These are phyloP conservation scores for Benthosema pterotum DNA, from an alignment of 2,797 vertebrate species.

Conservation along the genomic window DNA sequence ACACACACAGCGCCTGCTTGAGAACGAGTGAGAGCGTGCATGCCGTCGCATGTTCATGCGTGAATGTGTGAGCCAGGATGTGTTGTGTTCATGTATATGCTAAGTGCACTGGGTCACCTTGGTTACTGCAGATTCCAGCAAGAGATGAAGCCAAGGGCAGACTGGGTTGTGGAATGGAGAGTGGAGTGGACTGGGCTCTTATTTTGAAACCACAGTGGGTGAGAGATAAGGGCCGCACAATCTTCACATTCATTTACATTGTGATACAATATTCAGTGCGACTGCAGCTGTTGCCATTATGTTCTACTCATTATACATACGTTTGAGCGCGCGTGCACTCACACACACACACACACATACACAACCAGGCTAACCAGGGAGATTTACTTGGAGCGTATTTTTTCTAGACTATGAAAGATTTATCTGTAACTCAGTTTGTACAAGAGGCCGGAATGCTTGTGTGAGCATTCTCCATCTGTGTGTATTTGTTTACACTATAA, in stretches of 20 bases:
- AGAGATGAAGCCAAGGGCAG: conserved; percentile 69
- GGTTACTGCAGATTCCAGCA: conserved; percentile 77
- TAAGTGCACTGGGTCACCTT: conserved; percentile 77
- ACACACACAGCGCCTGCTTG: background rate
- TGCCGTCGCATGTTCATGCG: conserved; percentile 12
- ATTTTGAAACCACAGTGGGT: conserved; percentile 28
- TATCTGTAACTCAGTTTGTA: conserved; percentile 61
- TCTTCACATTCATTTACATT: conserved; percentile 16
- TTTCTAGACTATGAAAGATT: conserved; percentile 71
- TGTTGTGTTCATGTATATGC: conserved; percentile 61
- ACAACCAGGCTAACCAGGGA: conserved; percentile 22
- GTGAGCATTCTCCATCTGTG: conserved; percentile 25
- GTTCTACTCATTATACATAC: conserved; percentile 15
- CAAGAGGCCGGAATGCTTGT: conserved; percentile 52
- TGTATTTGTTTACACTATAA: too few species aligned
- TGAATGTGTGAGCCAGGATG: conserved; percentile 47
- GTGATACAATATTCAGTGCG: background rate
- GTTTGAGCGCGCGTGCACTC: conserved; percentile 14
- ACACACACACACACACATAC: too few species aligned
- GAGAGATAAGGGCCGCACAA: conserved; percentile 7
- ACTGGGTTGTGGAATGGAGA: conserved; percentile 47
- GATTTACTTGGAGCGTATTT: conserved; percentile 69
- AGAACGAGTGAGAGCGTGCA: conserved; percentile 11
- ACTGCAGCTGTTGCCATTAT: conserved; percentile 9
- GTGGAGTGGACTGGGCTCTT: conserved; percentile 8